Percentiles rank a stretch among this genome's conserved stretches.
phyloP scores from a whole-genome alignment of 2,888 invertebrate species.

The Brachyptera risi region DNA sequence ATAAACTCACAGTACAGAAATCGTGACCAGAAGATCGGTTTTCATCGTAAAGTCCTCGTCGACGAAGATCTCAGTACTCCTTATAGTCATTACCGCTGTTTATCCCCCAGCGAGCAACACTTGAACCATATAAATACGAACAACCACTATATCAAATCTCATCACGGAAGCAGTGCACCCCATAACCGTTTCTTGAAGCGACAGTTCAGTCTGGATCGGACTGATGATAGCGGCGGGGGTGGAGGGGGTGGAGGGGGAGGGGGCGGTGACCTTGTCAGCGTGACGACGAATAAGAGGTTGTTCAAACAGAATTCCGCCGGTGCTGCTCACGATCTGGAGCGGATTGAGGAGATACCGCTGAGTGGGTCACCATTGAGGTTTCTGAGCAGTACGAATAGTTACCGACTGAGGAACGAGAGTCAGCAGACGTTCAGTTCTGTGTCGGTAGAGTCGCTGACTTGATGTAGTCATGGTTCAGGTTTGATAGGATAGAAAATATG shows the following conservation, averaged over 20 bases:
- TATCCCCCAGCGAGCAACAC: slow-evolving; percentile 56
- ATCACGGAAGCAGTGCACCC: slow-evolving; percentile 24
- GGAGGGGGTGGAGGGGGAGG: neutral
- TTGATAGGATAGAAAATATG: too few species aligned
- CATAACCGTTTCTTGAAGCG: slow-evolving; percentile 53
- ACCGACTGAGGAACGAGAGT: slow-evolving; percentile 25
- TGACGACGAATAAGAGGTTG: slow-evolving; percentile 38
- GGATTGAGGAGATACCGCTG: slow-evolving; percentile 61
- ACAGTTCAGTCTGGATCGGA: slow-evolving; percentile 66
- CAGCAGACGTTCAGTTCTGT: slow-evolving; percentile 42
- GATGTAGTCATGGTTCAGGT: too few species aligned
- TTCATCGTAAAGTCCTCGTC: slow-evolving; percentile 34
- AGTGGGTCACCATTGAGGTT: slow-evolving; percentile 27
- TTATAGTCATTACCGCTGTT: slow-evolving; percentile 70
- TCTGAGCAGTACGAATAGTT: slow-evolving; percentile 10
- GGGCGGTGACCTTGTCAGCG: neutral
- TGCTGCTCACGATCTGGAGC: slow-evolving; percentile 62
- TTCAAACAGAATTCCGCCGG: slow-evolving; percentile 67
- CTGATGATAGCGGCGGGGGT: neutral
- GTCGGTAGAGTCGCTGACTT: slow-evolving; percentile 44
- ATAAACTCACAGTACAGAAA: neutral
- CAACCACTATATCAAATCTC: slow-evolving; percentile 21
- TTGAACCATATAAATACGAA: slow-evolving; percentile 23
- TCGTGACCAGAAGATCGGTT: neutral
- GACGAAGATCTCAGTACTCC: slow-evolving; percentile 65